phyloP scores from a whole-genome alignment of 2,888 invertebrate genomes.

The Aphodius sticticus region DNA sequence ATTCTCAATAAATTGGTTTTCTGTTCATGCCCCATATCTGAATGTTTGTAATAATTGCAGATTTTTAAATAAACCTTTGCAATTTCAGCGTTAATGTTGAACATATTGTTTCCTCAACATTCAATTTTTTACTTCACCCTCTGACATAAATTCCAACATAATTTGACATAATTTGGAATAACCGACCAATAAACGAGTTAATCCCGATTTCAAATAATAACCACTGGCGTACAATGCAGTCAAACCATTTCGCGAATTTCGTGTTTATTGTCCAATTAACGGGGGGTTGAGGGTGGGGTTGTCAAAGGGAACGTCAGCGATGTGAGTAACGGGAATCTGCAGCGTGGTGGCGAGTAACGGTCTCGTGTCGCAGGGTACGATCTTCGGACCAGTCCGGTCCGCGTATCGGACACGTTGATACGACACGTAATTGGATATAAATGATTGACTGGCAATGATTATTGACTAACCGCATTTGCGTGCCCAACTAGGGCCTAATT shows the following conservation, averaged over 20 bases:
- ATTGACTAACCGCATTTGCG: not conserved
- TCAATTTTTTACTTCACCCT: too few species aligned
- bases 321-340: not conserved
- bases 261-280: not conserved
- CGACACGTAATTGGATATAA: not conserved
- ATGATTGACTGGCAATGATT: not conserved
- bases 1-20: too few species aligned
- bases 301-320: not conserved
- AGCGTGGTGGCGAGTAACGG: not conserved
- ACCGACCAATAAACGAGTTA: too few species aligned
- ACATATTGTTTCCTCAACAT: too few species aligned
- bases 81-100: too few species aligned
- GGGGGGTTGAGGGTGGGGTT: not conserved
- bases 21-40: too few species aligned
- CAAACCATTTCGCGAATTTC: not conserved
- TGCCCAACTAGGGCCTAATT: not conserved
- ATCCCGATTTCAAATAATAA: too few species aligned
- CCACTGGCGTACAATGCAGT: not conserved
- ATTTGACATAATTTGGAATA: too few species aligned
- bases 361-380: too few species aligned
- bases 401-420: not conserved
- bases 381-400: not conserved
- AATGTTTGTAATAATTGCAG: too few species aligned
- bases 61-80: too few species aligned
- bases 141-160: too few species aligned